Evolutionary conservation across 30 jellyfish, hydroid and myxozoan genomes (phyloP).

Genomic region (Aurelia sp.): DNA sequence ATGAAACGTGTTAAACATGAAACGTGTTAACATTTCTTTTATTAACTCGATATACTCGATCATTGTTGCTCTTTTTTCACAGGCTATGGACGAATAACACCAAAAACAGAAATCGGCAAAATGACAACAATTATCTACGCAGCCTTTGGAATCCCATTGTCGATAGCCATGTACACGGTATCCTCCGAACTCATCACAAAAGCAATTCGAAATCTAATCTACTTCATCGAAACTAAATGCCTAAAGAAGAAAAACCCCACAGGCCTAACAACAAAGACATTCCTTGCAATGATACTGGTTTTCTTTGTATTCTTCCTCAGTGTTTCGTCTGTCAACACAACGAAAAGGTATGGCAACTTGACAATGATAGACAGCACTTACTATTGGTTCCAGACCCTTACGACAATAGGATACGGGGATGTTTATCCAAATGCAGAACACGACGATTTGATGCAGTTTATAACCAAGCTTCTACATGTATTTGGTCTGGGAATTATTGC

Average conservation of each 20-base stretch:
- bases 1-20: too few species aligned
- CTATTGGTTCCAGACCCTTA: slow-evolving; percentile 70
- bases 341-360: slow-evolving; percentile 21
- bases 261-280: slow-evolving; percentile 21
- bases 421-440: slow-evolving; percentile 44
- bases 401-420: slow-evolving; percentile 71
- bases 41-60: too few species aligned
- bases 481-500: slow-evolving; percentile 67
- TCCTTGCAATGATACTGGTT: not conserved
- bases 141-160: slow-evolving; percentile 38
- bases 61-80: too few species aligned
- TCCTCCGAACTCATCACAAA: slow-evolving; percentile 35
- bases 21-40: too few species aligned
- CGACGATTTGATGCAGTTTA: slow-evolving; percentile 20
- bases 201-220: slow-evolving; percentile 10
- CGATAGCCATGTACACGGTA: slow-evolving; percentile 40
- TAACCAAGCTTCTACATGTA: not conserved
- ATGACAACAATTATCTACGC: slow-evolving; percentile 48
- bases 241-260: not conserved
- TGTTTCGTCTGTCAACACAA: slow-evolving; percentile 17
- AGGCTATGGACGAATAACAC: slow-evolving; percentile 55
- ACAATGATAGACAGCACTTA: slow-evolving; percentile 36
- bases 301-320: slow-evolving; percentile 3
- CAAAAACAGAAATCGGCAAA: slow-evolving; percentile 54
- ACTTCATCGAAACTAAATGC: slow-evolving; percentile 9